Base-by-base conservation (phyloP, 2,888 invertebrate genomes). In the Cheilosia impressa region DNA sequence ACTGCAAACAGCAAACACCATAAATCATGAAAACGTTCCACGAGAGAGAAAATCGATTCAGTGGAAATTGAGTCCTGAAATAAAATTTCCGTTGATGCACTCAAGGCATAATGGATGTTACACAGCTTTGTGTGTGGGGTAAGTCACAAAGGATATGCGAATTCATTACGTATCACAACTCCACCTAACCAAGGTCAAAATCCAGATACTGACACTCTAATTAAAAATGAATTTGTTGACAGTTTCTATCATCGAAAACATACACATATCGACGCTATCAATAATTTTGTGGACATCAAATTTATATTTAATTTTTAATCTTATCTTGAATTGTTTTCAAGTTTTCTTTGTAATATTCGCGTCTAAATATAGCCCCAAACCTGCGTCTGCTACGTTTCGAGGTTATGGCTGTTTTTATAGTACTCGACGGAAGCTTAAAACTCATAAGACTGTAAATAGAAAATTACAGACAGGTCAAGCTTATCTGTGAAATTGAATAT, bases 31-130 rank as follows among this genome's bases (percentile, higher is more conserved):
- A 62, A 60, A 53, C n/a, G 22, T 53, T 60, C 53, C 17, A 34
- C 41, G 27, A 45, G n/a, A 24, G 34, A 15, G 43, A 57, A 69
- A 63, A 71, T 71, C 55, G 63, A 63, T 71, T n/a, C 5, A 17
- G 10, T 47, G 77, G 62, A 78, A 69, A 69, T 78, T 24, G 60
- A 63, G 41, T 53, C 47, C 15, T 63, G 31, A 63, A 57, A 69
- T 62, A 63, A 41, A 50, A 78, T 69, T 63, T 71, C 71, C 78
- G 55, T 45, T 13, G 0, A 34, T 27, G n/a, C 6, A 27, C 34
- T 15, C 31, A 1, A n/a, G 22, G 24, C n/a, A 17, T 38, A 38
- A 19, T 22, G 9, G 31, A 45, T 52, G 1, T 3, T n/a, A 17
- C 17, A 9, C 2, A 9, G 17, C 19, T 7, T 45, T 19, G 17